phyloP scores from a whole-genome alignment of 2,888 invertebrate species.

The Latrodectus hesperus region DNA sequence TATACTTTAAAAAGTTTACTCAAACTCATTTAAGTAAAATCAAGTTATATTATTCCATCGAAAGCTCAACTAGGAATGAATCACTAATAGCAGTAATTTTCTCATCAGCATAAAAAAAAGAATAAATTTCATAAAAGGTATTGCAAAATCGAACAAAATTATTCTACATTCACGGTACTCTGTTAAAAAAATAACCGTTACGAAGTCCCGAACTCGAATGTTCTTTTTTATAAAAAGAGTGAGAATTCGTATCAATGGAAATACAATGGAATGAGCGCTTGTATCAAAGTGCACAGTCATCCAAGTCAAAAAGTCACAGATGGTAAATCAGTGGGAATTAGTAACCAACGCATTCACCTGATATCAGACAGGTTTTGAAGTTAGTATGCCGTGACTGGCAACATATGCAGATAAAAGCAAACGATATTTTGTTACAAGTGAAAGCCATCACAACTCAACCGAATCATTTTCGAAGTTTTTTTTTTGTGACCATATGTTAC shows the following conservation, averaged over 20 bases:
- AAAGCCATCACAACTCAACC: background rate
- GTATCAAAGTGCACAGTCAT: slow-evolving; percentile 27
- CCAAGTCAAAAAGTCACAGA: slow-evolving; percentile 60
- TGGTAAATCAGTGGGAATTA: slow-evolving; percentile 38
- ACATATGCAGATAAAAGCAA: slow-evolving; percentile 30
- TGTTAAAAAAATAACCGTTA: slow-evolving; percentile 1
- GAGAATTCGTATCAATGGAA: background rate
- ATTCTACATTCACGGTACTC: background rate
- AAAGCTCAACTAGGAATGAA: no score
- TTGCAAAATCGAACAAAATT: no score
- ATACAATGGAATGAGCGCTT: background rate
- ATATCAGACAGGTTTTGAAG: background rate
- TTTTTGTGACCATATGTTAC: background rate
- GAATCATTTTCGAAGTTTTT: background rate
- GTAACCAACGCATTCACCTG: slow-evolving; percentile 31
- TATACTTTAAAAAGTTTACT: no score
- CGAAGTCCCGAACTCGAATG: background rate
- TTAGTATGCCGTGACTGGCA: slow-evolving; percentile 49
- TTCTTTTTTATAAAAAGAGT: background rate
- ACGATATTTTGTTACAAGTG: slow-evolving; percentile 17
- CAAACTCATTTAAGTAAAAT: no score
- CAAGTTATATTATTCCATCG: no score
- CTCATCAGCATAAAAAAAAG: no score
- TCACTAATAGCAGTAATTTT: no score
- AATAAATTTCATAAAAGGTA: no score